Evolutionary conservation across 2,797 vertebrate genomes (phyloP), one percentile per base, ranked within the genome.

Genomic region (Mycteria americana): DNA sequence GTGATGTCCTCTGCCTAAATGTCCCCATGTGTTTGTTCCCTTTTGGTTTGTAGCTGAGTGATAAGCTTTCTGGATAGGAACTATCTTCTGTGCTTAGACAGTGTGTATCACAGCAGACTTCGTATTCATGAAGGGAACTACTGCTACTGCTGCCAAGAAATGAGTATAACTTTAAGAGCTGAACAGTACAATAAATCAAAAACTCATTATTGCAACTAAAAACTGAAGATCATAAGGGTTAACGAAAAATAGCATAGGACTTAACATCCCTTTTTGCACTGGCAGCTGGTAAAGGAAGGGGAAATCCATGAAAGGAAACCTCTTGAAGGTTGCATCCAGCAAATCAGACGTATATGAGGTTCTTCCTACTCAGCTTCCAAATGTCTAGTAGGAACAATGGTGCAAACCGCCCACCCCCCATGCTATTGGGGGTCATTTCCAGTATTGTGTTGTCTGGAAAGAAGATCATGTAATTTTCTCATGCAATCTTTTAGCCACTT

Each of bases 91-190:
- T n/a, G 9, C 11, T 56, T 48, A 56, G 37, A 23, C 17, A 81
- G 9, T 17, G 21, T 2, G 1, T 37, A 46, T 50, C 28, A 48
- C 25, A 57, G 25, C 11, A 73, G 6, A 13, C 7, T 77, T 86
- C 0, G 0, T 28, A 19, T 39, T 65, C 33, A 14, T 16, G 19
- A 74, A 62, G 12, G 37, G n/a, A 80, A 15, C 23, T 68, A 10
- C 13, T 56, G 30, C 23, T 62, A 16, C n/a, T 70, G 15, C 13
- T 87, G 39, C 28, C 43, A 72, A 77, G n/a, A 80, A 76, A 35
- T 11, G 2, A 41, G 6, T 70, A 7, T 11, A 25, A 28, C 4
- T 59, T 72, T 39, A 72, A 64, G 16, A 91, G 18, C 4, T 50
- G 24, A 45, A n/a, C 39, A 39, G 43, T 50, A n/a, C 28, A 84